A percentile compares a stretch with the other conserved stretches of the same genome.
These are phyloP conservation scores for Antedon mediterranea DNA, from an alignment of 53 echinoderm and acorn worm genomes.

Conservation along the genomic window DNA sequence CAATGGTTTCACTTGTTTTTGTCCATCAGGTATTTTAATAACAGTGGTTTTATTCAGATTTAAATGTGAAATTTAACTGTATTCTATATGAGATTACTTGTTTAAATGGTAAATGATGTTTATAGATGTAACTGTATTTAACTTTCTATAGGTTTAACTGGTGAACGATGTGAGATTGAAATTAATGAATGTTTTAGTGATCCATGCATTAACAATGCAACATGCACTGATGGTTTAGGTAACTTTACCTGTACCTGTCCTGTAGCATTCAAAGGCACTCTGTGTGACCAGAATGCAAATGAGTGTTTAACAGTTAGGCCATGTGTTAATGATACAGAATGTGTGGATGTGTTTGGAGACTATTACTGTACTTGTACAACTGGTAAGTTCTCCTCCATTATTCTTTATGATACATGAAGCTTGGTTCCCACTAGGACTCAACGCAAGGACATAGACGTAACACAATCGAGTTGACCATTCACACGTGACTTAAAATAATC, in stretches of 20 bases:
- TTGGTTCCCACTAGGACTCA: too few relatives aligned
- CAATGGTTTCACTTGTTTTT: conserved; percentile 13
- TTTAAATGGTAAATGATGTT: too few relatives aligned
- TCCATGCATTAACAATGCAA: conserved; percentile 14
- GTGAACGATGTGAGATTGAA: conserved; percentile 3
- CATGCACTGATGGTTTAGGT: conserved; percentile 4
- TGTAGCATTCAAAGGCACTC: background rate
- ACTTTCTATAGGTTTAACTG: background rate
- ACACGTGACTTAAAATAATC: too few relatives aligned
- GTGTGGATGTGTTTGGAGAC: conserved; percentile 2
- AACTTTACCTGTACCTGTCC: conserved; percentile 5
- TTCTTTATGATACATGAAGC: background rate
- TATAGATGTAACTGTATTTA: background rate
- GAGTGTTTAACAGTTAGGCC: background rate
- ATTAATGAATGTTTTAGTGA: conserved; percentile 12
- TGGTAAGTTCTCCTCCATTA: conserved; percentile 5
- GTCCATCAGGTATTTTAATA: conserved; percentile 14
- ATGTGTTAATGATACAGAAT: conserved; percentile 6
- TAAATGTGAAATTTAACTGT: too few relatives aligned
- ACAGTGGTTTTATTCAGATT: too few relatives aligned
- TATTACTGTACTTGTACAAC: background rate
- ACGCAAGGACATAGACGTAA: too few relatives aligned
- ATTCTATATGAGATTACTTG: too few relatives aligned
- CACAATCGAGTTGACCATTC: too few relatives aligned
- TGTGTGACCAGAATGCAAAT: conserved; percentile 7